Evolutionary conservation across 2,888 invertebrate genomes (phyloP).

Genomic region (Margaritifera margaritifera): DNA sequence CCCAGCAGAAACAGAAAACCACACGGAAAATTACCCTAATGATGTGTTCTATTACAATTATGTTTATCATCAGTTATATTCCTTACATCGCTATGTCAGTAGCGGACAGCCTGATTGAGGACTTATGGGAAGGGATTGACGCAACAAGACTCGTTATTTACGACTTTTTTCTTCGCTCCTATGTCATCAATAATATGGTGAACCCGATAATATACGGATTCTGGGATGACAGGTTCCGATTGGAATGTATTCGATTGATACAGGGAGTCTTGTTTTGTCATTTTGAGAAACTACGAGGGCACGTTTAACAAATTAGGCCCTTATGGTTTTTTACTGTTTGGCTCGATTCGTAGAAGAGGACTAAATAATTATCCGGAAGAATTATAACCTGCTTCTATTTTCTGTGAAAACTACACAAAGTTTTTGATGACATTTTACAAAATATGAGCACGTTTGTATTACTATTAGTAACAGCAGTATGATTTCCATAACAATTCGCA

Average conservation of each 20-base stretch:
- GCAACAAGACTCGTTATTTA: constrained; percentile 18
- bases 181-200: constrained; percentile 42
- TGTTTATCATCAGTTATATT: constrained; percentile 39
- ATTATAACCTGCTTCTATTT: too few species aligned
- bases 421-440: too few species aligned
- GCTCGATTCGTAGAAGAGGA: too few species aligned
- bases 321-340: too few species aligned
- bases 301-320: too few species aligned
- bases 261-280: too few species aligned
- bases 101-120: constrained; percentile 22
- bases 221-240: constrained; percentile 40
- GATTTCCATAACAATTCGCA: too few species aligned
- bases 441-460: too few species aligned
- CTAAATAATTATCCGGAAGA: too few species aligned
- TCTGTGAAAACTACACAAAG: too few species aligned
- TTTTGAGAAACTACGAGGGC: too few species aligned
- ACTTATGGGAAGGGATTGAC: constrained; percentile 28
- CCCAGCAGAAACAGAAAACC: constrained; percentile 2
- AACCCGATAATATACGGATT: constrained; percentile 49
- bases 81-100: constrained; percentile 38
- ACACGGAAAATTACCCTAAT: constrained; percentile 41
- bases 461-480: too few species aligned
- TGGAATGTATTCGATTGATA: constrained; percentile 14
- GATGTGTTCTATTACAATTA: constrained; percentile 38
- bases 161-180: constrained; percentile 33